These are phyloP conservation scores for Stenolophus ochropezus DNA, from an alignment of 2,888 invertebrate species.

Conservation along the genomic window DNA sequence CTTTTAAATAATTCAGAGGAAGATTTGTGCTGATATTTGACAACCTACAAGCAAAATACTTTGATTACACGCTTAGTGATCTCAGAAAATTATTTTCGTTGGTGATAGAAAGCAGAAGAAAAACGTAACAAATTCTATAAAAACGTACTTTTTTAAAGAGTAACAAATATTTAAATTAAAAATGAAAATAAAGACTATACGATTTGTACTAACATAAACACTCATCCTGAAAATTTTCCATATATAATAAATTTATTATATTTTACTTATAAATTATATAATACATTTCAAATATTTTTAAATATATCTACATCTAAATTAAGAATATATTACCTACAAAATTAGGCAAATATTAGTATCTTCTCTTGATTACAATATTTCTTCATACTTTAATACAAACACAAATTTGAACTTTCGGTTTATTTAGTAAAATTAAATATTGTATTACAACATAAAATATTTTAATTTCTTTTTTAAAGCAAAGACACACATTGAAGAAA, in stretches of 20 bases:
- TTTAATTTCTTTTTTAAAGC: neutral
- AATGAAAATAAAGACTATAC: too few species aligned
- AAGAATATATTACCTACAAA: slow-evolving; percentile 24
- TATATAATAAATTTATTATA: neutral
- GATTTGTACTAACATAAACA: neutral
- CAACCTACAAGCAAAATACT: too few species aligned
- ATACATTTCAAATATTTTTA: slow-evolving; percentile 4
- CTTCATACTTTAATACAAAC: neutral
- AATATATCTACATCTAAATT: neutral
- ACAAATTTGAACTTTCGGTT: slow-evolving; percentile 33
- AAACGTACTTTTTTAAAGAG: slow-evolving; percentile 2
- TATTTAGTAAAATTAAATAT: neutral
- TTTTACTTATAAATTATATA: slow-evolving; percentile 9
- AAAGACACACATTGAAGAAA: neutral
- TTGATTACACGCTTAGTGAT: too few species aligned
- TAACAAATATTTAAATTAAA: too few species aligned
- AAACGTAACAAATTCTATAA: neutral
- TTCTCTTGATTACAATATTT: slow-evolving; percentile 2
- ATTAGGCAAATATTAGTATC: slow-evolving; percentile 31
- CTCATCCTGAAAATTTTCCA: neutral
- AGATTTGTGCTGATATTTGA: too few species aligned
- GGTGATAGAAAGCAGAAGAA: too few species aligned
- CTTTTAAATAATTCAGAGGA: too few species aligned
- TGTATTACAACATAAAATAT: slow-evolving; percentile 4
- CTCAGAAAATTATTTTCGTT: too few species aligned